phyloP scores from a whole-genome alignment of 2,113 vertebrate species.

The Mobula hypostoma region DNA sequence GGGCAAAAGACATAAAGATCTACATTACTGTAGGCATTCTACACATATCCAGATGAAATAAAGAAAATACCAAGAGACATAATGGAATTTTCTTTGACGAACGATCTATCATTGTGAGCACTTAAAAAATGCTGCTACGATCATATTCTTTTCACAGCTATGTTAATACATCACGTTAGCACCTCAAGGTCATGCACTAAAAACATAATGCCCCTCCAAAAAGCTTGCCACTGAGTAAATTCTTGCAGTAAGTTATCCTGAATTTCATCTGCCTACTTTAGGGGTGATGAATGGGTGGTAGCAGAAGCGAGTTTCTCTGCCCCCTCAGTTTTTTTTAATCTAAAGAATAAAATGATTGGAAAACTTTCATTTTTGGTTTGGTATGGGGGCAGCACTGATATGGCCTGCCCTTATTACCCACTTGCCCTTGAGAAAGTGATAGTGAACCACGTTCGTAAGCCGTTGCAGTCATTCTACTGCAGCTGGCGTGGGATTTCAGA shows the following conservation, averaged over 20 bases:
- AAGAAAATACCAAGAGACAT: neutral
- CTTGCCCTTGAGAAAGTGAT: too few species aligned
- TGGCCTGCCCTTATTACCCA: too few species aligned
- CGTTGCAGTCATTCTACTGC: too few species aligned
- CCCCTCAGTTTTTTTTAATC: neutral
- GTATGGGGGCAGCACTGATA: too few species aligned
- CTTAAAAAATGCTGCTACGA: neutral
- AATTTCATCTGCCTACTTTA: neutral
- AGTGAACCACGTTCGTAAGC: too few species aligned
- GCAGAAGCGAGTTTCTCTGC: neutral
- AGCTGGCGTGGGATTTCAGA: too few species aligned
- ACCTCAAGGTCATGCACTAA: neutral
- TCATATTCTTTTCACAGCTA: neutral
- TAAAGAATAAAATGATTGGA: neutral
- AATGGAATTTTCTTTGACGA: neutral
- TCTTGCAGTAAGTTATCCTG: neutral
- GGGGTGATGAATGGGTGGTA: neutral
- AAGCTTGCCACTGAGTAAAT: neutral
- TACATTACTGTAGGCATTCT: neutral
- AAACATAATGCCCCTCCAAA: neutral
- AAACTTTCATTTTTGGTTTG: neutral
- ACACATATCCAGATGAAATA: neutral
- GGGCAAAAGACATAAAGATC: neutral
- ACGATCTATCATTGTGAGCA: neutral
- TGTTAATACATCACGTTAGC: neutral